Evolutionary conservation across 2,113 vertebrate species (phyloP).

Genomic region (Gallinago media): DNA sequence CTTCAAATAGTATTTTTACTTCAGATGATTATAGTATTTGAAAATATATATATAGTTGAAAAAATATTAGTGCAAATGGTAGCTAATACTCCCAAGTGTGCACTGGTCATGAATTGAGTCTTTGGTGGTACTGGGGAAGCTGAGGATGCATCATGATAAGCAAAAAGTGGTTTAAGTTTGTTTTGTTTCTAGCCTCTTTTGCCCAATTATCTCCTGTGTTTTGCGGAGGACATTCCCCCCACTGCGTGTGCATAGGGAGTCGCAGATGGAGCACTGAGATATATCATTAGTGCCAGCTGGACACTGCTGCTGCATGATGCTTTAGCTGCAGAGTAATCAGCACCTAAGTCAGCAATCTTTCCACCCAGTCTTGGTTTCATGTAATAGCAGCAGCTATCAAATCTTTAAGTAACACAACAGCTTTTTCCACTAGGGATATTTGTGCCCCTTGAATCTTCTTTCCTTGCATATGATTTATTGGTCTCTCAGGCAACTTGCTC

Average conservation of each 20-base stretch:
- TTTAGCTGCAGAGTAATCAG: not conserved
- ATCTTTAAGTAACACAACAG: not conserved
- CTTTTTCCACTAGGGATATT: not conserved
- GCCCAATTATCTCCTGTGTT: not conserved
- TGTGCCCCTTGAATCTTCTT: not conserved
- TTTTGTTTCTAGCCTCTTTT: not conserved
- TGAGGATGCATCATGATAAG: not conserved
- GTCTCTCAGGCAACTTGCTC: not conserved
- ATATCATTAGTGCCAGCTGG: not conserved
- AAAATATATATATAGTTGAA: too few species aligned
- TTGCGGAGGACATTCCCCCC: not conserved
- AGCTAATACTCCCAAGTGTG: not conserved
- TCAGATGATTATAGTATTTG: not conserved
- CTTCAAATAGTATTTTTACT: not conserved
- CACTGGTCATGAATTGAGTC: not conserved
- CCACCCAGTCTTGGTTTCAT: not conserved
- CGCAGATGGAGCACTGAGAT: not conserved
- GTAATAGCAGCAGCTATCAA: not conserved
- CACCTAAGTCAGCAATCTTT: not conserved
- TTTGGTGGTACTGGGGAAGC: not conserved
- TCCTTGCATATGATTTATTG: not conserved
- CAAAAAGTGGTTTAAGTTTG: not conserved
- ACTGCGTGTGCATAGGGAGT: accelerated
- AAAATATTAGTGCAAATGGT: not conserved
- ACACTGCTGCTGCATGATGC: not conserved